phyloP scores from a whole-genome alignment of 2,888 invertebrate genomes.

The Cephalotes varians region DNA sequence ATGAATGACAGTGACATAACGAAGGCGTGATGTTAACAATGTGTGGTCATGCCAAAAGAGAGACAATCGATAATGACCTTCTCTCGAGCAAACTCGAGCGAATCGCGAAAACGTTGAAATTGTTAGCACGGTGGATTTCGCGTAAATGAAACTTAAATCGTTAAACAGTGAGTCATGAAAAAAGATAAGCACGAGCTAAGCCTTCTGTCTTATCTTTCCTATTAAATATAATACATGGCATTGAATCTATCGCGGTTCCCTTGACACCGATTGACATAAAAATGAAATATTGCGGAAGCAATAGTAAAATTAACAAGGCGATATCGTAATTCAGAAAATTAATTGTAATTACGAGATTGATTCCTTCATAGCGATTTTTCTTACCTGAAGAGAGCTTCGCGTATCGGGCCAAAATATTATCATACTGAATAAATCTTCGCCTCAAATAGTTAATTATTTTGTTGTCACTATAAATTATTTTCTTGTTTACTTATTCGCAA shows the following conservation, averaged over 20 bases:
- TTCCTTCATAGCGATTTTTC: background rate
- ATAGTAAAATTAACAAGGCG: background rate
- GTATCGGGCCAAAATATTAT: background rate
- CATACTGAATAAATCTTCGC: background rate
- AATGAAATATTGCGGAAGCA: slow-evolving; percentile 4
- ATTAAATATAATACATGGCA: slow-evolving; percentile 10
- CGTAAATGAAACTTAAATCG: slow-evolving; percentile 1
- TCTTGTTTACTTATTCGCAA: background rate
- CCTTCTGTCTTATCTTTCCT: slow-evolving; percentile 10
- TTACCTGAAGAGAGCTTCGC: background rate
- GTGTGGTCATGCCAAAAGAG: slow-evolving; percentile 8
- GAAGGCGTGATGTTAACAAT: slow-evolving; percentile 39
- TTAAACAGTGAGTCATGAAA: background rate
- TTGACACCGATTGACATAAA: slow-evolving; percentile 24
- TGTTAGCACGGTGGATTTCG: background rate
- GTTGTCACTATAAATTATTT: slow-evolving; percentile 8
- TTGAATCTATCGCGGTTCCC: background rate
- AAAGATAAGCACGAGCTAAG: slow-evolving; percentile 4
- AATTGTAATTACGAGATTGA: background rate
- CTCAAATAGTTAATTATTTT: background rate
- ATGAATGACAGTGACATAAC: slow-evolving; percentile 46
- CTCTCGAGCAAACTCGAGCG: background rate
- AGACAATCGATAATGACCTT: slow-evolving; percentile 52
- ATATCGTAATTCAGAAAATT: background rate
- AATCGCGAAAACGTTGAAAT: slow-evolving; percentile 9